Evolutionary conservation across 2,888 invertebrate species (phyloP).

Genomic region (Hirtodrosophila confusa): DNA sequence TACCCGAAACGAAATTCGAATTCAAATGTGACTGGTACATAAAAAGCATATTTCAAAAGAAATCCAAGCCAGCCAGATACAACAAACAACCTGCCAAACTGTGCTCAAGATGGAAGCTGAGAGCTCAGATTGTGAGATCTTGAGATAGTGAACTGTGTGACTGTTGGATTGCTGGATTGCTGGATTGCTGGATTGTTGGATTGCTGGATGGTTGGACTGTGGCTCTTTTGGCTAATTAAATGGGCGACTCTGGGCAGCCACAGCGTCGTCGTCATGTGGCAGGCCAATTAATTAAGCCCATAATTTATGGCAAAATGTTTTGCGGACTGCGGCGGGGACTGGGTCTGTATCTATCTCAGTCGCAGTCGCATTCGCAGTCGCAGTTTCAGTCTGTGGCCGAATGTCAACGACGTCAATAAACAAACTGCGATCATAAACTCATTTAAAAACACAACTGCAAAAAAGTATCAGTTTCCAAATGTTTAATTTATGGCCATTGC

Average conservation of each 20-base stretch:
- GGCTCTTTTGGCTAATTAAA: constrained; percentile 58
- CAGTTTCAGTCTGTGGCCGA: constrained; percentile 4
- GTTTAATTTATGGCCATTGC: constrained; percentile 77
- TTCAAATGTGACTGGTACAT: constrained; percentile 36
- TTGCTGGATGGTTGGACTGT: too few relatives aligned
- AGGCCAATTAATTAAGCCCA: constrained; percentile 81
- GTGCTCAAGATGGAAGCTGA: constrained; percentile 10
- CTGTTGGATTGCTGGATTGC: background rate
- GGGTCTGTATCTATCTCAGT: constrained; percentile 2
- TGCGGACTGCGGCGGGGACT: constrained; percentile 7
- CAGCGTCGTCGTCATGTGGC: constrained; percentile 59
- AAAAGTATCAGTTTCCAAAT: constrained; percentile 73
- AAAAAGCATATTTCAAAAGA: constrained; percentile 60
- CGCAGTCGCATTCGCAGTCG: background rate
- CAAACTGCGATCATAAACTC: constrained; percentile 47
- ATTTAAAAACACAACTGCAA: constrained; percentile 38
- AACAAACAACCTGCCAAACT: constrained; percentile 38
- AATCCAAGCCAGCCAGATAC: constrained; percentile 41
- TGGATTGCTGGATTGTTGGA: too few relatives aligned
- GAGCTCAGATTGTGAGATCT: constrained; percentile 18
- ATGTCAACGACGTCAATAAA: constrained; percentile 45
- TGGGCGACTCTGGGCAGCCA: constrained; percentile 48
- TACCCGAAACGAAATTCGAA: constrained; percentile 43
- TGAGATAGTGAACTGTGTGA: constrained; percentile 15
- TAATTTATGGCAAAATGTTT: constrained; percentile 76